Percentiles rank a stretch among this genome's conserved stretches.
Conservation (phyloP, 2,113 vertebrate genomes). For the Nettapus auritus region DNA sequence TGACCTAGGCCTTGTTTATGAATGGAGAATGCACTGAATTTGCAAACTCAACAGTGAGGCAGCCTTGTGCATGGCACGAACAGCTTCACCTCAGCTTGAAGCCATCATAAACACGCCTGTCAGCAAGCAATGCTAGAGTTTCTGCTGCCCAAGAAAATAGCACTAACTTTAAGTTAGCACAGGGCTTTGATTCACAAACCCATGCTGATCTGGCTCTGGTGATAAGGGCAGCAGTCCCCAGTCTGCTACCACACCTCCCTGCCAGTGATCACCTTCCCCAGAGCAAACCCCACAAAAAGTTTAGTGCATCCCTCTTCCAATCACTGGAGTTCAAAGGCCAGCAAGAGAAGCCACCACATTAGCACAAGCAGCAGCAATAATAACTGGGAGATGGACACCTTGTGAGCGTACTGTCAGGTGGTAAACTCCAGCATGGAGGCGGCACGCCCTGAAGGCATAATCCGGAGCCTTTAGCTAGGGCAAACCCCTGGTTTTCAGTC, state of each 20-base stretch:
- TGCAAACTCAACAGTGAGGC: neutral
- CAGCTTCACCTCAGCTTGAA: neutral
- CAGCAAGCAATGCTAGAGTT: neutral
- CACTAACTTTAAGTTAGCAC: neutral
- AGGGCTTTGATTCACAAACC: neutral
- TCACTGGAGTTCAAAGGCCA: neutral
- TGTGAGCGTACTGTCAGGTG: neutral
- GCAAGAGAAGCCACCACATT: neutral
- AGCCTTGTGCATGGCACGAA: neutral
- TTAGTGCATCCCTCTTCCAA: neutral
- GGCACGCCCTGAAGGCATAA: neutral
- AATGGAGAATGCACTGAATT: neutral
- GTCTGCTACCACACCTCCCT: neutral
- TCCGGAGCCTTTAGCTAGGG: neutral
- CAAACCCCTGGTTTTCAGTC: neutral
- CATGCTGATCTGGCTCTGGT: neutral
- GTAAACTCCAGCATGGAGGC: neutral
- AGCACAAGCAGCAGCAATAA: neutral
- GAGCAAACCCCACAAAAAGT: neutral
- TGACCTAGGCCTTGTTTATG: neutral
- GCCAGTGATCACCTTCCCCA: fast-evolving
- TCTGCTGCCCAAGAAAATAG: neutral
- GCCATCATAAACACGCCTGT: neutral
- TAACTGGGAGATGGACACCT: neutral
- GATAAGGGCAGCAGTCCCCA: neutral